phyloP scores from a whole-genome alignment of 1,140 invertebrate species.

The Brachionus rubens region DNA sequence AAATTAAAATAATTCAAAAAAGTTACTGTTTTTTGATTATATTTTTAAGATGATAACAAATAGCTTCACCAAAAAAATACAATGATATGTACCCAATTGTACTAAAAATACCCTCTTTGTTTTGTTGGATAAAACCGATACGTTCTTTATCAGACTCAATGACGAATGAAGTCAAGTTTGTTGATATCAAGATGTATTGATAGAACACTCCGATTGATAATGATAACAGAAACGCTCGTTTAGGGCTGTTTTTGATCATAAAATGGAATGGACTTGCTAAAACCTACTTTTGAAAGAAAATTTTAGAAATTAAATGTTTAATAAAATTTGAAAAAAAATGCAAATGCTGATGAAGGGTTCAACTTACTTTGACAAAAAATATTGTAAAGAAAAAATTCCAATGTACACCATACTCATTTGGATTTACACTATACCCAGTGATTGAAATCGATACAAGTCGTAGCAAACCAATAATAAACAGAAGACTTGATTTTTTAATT shows the following conservation, averaged over 20 bases:
- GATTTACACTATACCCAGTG: conserved; percentile 28
- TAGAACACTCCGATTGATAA: neutral
- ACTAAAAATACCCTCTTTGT: conserved; percentile 83
- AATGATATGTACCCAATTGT: conserved; percentile 76
- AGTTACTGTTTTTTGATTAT: conserved; percentile 1
- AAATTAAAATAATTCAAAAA: neutral
- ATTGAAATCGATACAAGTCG: conserved; percentile 63
- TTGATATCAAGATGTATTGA: conserved; percentile 31
- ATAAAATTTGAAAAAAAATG: neutral
- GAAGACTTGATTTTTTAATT: neutral
- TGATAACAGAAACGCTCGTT: neutral
- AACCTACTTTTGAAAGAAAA: neutral
- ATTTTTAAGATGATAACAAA: conserved; percentile 10
- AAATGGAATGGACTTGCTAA: neutral
- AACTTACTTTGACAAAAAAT: conserved; percentile 51
- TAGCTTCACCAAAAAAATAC: conserved; percentile 65
- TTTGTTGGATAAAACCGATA: conserved; percentile 66
- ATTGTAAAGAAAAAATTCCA: conserved; percentile 45
- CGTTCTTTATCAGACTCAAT: neutral
- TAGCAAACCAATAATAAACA: conserved; percentile 67
- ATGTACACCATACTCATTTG: conserved; percentile 27
- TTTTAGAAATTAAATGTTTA: neutral
- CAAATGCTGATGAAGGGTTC: neutral
- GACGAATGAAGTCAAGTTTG: neutral
- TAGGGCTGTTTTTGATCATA: neutral